Conservation (phyloP, 2,888 invertebrate genomes). For the Scotopteryx bipunctaria region DNA sequence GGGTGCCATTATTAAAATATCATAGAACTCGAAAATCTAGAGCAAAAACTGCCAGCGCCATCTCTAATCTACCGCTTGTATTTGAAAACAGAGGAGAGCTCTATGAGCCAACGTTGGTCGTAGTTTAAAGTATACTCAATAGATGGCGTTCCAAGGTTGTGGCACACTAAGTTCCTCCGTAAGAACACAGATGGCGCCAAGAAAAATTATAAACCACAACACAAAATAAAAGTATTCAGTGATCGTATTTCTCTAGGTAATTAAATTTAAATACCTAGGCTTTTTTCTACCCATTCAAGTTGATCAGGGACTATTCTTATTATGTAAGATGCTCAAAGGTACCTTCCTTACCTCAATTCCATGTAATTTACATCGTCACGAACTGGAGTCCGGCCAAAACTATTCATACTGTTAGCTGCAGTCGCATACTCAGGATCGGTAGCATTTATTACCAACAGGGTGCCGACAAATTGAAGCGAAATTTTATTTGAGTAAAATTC, state of each 20-base stretch:
- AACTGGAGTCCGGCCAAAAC: slow-evolving; percentile 58
- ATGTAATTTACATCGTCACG: slow-evolving; percentile 24
- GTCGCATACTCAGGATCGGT: slow-evolving; percentile 25
- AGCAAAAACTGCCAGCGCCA: slow-evolving; percentile 16
- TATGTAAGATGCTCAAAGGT: too few relatives aligned
- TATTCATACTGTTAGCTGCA: slow-evolving; percentile 26
- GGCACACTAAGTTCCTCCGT: not conserved
- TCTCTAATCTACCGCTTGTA: slow-evolving; percentile 4
- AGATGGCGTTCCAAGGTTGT: slow-evolving; percentile 39
- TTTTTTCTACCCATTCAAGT: too few relatives aligned
- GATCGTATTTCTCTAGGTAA: too few relatives aligned
- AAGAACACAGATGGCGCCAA: slow-evolving; percentile 6
- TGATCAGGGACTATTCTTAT: too few relatives aligned
- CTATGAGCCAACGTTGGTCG: not conserved
- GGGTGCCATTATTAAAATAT: too few relatives aligned
- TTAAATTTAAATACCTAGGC: too few relatives aligned
- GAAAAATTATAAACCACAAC: too few relatives aligned
- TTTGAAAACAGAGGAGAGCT: not conserved
- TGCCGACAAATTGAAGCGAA: slow-evolving; percentile 35
- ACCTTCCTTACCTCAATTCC: slow-evolving; percentile 5
- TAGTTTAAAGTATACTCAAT: slow-evolving; percentile 18
- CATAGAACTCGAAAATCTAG: too few relatives aligned
- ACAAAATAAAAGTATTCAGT: too few relatives aligned
- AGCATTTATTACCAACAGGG: slow-evolving; percentile 24
- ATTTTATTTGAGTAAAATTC: slow-evolving; percentile 35